Evolutionary conservation across 2,888 invertebrate species (phyloP), one percentile per base, ranked within the genome.

Genomic region (Boloria selene): DNA sequence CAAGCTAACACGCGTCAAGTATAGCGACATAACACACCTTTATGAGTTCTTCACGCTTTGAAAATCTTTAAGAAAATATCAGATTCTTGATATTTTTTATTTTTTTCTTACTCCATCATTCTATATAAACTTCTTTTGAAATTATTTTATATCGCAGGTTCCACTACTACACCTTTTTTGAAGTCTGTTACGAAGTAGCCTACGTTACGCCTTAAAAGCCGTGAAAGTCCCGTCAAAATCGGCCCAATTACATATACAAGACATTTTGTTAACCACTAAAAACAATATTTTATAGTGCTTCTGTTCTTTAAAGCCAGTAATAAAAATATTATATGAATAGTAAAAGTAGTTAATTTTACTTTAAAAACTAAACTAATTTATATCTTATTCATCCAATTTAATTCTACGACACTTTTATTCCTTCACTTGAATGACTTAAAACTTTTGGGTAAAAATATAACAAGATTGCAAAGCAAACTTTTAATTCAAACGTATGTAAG

Each of bases 1-100:
- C 45, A 31, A 59, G 61, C 61, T 60, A 52, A 68, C 66, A 61
- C 52, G 61, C 64, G 16, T 65, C 58, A 59, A 47, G 45, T 58
- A 63, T 53, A 47, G 38, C 56, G 58, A 65, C 44, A 47, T 52
- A 65, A 56, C 60, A 65, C 16, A 51, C 38, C 49, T 59, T 61
- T 64, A 64, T 61, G 56, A 61, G 60, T 64, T 56, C 49, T 61
- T 38, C 54, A 50, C 67, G 42, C 52, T 42, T 61, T 64, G 45
- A 56, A 31, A 63, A 42, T 52, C 51, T 65, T 50, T 31, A 44
- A 45, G 26, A 45, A 56, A 53, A 47, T 47, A n/a, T 47, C n/a
- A 47, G 17, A 58, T 58, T 16, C 16, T 3, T 17, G 49, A 31
- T 31, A 58, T 58, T 58, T n/a, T 45, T 49, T 49, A 58, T 49